These are phyloP conservation scores for Bombyx huttoni DNA, from an alignment of 2,888 invertebrate genomes.

Conservation along the genomic window DNA sequence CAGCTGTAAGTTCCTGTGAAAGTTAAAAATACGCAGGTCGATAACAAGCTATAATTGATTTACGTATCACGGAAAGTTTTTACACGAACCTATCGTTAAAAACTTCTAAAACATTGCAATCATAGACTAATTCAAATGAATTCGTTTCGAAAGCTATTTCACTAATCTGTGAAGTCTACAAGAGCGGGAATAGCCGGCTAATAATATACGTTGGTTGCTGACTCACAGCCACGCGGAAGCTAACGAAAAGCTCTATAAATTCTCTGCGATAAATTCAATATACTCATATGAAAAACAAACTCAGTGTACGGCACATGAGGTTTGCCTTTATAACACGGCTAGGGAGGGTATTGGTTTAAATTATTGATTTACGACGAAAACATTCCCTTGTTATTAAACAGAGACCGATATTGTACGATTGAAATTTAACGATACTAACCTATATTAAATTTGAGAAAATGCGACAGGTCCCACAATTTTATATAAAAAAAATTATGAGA, in stretches of 20 bases:
- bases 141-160: background rate
- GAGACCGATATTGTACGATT: slow-evolving; percentile 1
- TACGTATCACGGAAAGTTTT: too few relatives aligned
- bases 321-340: slow-evolving; percentile 10
- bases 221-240: slow-evolving; percentile 45
- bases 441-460: background rate
- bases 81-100: background rate
- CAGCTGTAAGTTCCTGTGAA: too few relatives aligned
- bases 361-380: slow-evolving; percentile 7
- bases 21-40: too few relatives aligned
- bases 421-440: background rate
- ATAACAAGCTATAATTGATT: too few relatives aligned
- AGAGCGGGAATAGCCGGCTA: slow-evolving; percentile 44
- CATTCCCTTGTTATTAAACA: slow-evolving; percentile 9
- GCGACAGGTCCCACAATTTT: background rate
- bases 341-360: slow-evolving; percentile 10
- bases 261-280: slow-evolving; percentile 41
- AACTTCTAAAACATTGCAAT: background rate
- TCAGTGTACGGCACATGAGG: slow-evolving; percentile 9
- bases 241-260: slow-evolving; percentile 49
- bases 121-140: slow-evolving; percentile 6
- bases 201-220: slow-evolving; percentile 40
- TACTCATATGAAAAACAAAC: slow-evolving; percentile 9
- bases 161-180: slow-evolving; percentile 7
- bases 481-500: background rate